Conservation (phyloP, 2,888 invertebrate genomes). For the Andrena trimmerana region DNA sequence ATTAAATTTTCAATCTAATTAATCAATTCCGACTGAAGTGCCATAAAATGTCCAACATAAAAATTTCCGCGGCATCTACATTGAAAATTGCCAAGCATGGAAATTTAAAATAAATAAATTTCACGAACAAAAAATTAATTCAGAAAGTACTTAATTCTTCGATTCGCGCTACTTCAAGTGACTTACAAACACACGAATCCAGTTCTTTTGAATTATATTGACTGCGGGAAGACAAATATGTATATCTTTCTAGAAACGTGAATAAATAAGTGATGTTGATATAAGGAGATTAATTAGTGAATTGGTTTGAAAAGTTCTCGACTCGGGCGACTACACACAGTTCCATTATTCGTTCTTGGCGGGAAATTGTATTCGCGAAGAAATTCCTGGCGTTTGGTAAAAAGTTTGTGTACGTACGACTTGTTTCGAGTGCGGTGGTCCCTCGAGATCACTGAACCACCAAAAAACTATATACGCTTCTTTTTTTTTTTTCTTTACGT, state of each 20-base stretch:
- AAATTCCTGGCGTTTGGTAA: neutral
- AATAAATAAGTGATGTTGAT: too few species aligned
- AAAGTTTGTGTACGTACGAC: constrained; percentile 7
- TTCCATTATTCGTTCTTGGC: neutral
- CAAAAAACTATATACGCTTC: constrained; percentile 24
- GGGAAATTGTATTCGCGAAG: constrained; percentile 6
- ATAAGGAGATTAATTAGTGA: too few species aligned
- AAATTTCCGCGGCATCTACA: too few species aligned
- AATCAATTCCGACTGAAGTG: neutral
- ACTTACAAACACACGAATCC: too few species aligned
- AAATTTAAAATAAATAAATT: too few species aligned
- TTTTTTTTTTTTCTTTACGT: constrained; percentile 50
- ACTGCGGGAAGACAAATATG: too few species aligned
- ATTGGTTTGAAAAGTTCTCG: neutral
- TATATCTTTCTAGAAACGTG: too few species aligned
- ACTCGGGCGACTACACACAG: neutral
- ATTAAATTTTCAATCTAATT: neutral
- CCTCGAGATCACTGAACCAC: constrained; percentile 22
- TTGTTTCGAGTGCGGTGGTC: neutral
- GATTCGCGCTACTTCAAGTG: too few species aligned
- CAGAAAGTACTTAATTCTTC: too few species aligned
- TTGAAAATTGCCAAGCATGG: too few species aligned
- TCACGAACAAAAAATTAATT: too few species aligned
- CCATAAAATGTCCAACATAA: neutral
- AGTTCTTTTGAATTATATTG: too few species aligned